Evolutionary conservation across 2,797 vertebrate genomes (phyloP).

Genomic region (Muscicapa striata): DNA sequence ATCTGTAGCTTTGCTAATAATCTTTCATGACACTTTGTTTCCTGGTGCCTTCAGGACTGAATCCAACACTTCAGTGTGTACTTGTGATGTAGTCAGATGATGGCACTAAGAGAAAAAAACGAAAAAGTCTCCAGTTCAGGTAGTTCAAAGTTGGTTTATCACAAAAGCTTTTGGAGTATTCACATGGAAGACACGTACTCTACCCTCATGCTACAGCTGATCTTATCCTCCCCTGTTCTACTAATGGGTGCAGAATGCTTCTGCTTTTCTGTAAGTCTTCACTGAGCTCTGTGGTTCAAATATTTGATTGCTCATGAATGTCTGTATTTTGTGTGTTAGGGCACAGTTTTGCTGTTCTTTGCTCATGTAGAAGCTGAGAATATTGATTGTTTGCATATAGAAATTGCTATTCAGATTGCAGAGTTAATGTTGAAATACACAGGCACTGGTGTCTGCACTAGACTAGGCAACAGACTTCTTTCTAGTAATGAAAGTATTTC

Average conservation of each 20-base stretch:
- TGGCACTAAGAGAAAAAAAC: not conserved
- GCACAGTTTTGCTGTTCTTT: not conserved
- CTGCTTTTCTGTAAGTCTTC: not conserved
- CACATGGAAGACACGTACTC: accelerated
- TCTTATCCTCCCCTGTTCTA: not conserved
- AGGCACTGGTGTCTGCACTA: not conserved
- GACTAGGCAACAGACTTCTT: not conserved
- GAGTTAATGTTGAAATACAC: not conserved
- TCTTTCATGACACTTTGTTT: not conserved
- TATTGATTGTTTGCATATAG: not conserved
- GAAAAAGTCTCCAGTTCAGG: not conserved
- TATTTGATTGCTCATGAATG: not conserved
- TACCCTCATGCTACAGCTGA: not conserved
- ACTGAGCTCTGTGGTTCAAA: accelerated
- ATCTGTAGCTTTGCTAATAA: not conserved
- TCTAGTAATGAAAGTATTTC: not conserved
- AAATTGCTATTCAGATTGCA: not conserved
- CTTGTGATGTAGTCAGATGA: not conserved
- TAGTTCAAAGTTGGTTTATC: not conserved
- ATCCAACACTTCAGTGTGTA: not conserved
- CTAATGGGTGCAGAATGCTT: not conserved
- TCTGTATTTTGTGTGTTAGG: not conserved
- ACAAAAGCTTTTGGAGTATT: not conserved
- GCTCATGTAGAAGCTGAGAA: not conserved
- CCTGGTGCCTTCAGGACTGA: accelerated